Conservation (phyloP, 2,888 invertebrate genomes). For the Phyllotreta striolata region DNA sequence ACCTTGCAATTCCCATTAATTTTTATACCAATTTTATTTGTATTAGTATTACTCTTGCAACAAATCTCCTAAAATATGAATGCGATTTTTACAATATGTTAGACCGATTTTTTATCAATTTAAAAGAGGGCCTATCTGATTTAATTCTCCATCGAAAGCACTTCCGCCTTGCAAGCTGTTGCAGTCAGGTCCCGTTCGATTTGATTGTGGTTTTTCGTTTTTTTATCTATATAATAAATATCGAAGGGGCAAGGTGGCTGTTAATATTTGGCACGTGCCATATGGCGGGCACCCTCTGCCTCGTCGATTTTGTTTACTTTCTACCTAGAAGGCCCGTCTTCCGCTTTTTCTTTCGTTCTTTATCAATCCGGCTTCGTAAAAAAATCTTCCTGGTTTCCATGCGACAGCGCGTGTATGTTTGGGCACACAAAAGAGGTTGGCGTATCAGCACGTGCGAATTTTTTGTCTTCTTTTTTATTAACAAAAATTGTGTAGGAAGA, state of each 20-base stretch:
- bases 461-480: slow-evolving; percentile 20
- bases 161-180: slow-evolving; percentile 45
- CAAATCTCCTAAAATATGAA: slow-evolving; percentile 6
- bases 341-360: slow-evolving; percentile 38
- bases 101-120: neutral
- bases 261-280: slow-evolving; percentile 39
- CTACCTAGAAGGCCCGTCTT: slow-evolving; percentile 36
- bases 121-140: slow-evolving; percentile 21
- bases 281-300: slow-evolving; percentile 28
- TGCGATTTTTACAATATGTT: neutral
- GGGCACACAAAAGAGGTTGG: slow-evolving; percentile 29
- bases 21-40: no score
- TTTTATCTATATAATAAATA: slow-evolving; percentile 31
- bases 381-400: slow-evolving; percentile 29
- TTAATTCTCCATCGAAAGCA: slow-evolving; percentile 34
- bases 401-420: slow-evolving; percentile 27
- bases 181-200: slow-evolving; percentile 41
- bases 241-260: slow-evolving; percentile 34
- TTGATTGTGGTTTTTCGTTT: slow-evolving; percentile 34
- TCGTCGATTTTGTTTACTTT: slow-evolving; percentile 30
- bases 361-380: slow-evolving; percentile 32
- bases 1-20: no score
- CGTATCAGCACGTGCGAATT: slow-evolving; percentile 36
- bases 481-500: slow-evolving; percentile 21
- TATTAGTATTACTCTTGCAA: no score